Evolutionary conservation across 2,797 vertebrate species (phyloP).

Genomic region (Acanthis flammea): DNA sequence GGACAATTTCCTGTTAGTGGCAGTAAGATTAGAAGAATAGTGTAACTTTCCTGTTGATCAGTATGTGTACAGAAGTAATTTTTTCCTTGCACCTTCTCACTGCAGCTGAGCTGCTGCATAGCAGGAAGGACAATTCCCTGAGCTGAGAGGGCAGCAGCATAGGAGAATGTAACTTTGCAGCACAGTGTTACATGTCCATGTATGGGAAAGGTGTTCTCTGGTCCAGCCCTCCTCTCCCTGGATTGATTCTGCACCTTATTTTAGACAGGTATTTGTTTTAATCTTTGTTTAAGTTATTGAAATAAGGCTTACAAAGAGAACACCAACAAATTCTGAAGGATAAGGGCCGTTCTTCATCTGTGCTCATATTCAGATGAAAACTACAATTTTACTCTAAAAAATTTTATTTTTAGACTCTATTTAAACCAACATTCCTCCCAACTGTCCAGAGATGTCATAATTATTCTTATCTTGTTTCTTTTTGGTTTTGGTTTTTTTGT

Average conservation of each 20-base stretch:
- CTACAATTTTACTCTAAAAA: background rate
- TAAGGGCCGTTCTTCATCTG: background rate
- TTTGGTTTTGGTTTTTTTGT: fast-evolving
- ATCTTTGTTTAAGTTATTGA: background rate
- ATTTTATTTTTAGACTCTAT: background rate
- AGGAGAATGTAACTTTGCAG: background rate
- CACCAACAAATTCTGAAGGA: background rate
- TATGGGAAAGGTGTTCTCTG: background rate
- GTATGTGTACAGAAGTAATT: background rate
- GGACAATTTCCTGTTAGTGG: background rate
- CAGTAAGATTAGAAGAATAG: background rate
- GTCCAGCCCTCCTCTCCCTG: background rate
- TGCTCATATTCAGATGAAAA: background rate
- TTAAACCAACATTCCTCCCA: background rate
- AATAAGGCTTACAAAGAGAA: background rate
- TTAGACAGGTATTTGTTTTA: background rate
- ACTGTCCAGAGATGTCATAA: background rate
- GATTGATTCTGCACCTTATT: background rate
- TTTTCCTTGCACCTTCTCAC: background rate
- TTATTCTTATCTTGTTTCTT: background rate
- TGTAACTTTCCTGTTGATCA: background rate
- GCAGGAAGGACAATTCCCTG: background rate
- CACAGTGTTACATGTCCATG: fast-evolving
- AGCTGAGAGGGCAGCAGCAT: background rate
- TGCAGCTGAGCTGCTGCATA: background rate